Evolutionary conservation across 2,888 invertebrate species (phyloP), one percentile per base, ranked within the genome.

Genomic region (Ophion costatus): DNA sequence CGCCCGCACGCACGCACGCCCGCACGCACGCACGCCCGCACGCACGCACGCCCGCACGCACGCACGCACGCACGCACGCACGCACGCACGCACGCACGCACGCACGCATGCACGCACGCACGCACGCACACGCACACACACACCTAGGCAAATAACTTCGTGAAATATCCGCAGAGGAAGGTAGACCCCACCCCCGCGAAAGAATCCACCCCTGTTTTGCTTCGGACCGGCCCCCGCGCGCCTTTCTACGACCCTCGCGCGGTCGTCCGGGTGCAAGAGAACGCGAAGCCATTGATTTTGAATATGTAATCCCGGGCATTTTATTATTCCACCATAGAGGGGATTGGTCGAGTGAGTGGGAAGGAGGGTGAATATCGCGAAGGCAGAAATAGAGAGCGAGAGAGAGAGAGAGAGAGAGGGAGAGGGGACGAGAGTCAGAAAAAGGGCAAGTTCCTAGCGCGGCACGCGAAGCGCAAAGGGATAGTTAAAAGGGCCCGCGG

Each of bases 261-360:
- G 66, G 66, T 78, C 64, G 75, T 80, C 79, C 64, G 80, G 88
- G 87, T 24, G 71, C 71, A 77, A 85, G 80, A 85, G 82, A 82
- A 82, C 85, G 88, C 84, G 90, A 88, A 91, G 91, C 92, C 92
- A 93, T 93, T 93, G 93, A 93, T 93, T 93, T 92, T 91, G 92
- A 92, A 93, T 92, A 92, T 92, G 92, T 92, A 93, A 92, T 92
- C 91, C 89, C 90, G 89, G 91, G 92, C 92, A 92, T 93, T 93
- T 93, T 92, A 92, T 92, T 92, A 93, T 93, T 92, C 92, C 90
- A 89, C 89, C 90, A 91, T 92, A 88, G 89, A 81, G 71, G 66
- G 80, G 82, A 83, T 80, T 73, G 85, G 83, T 57, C 76, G 82
- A 77, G 75, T 42, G 74, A 69, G 76, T 51, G 82, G n/a, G 29